Evolutionary conservation across 2,113 vertebrate species (phyloP).

Genomic region (Anthoscopus minutus): DNA sequence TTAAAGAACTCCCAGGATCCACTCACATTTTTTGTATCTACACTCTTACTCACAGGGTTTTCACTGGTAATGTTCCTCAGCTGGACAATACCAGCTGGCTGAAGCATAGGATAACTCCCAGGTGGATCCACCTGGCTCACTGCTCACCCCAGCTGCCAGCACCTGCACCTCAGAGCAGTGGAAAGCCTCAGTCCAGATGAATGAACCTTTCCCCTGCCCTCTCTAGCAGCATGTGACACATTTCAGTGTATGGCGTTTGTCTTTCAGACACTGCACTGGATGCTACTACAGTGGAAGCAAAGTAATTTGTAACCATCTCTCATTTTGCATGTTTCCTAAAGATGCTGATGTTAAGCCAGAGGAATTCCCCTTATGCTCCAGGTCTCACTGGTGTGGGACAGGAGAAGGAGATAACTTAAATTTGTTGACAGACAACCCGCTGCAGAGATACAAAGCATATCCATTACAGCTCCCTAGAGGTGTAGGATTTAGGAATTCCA

Average conservation of each 20-base stretch:
- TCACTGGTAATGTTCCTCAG: neutral
- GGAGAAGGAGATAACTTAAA: neutral
- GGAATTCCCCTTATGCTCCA: neutral
- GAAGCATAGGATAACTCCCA: neutral
- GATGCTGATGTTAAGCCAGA: neutral
- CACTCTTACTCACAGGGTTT: neutral
- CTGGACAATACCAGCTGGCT: neutral
- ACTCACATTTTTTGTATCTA: neutral
- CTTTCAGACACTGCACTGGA: neutral
- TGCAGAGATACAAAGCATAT: neutral
- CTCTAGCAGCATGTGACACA: neutral
- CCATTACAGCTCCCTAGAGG: neutral
- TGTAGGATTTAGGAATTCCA: neutral
- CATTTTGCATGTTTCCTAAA: neutral
- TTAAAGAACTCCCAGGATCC: neutral
- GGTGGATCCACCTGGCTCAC: neutral
- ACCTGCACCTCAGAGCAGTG: neutral
- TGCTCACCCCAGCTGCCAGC: neutral
- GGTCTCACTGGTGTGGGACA: neutral
- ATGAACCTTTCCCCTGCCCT: rapidly evolving
- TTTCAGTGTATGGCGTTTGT: neutral
- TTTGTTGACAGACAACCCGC: neutral
- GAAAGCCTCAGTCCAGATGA: rapidly evolving
- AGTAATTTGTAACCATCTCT: neutral
- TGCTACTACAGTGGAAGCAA: neutral